Percentiles rank a stretch among this genome's conserved stretches.
Evolutionary conservation across 2,113 vertebrate genomes (phyloP).

Genomic region (Phyllopteryx taeniolatus): DNA sequence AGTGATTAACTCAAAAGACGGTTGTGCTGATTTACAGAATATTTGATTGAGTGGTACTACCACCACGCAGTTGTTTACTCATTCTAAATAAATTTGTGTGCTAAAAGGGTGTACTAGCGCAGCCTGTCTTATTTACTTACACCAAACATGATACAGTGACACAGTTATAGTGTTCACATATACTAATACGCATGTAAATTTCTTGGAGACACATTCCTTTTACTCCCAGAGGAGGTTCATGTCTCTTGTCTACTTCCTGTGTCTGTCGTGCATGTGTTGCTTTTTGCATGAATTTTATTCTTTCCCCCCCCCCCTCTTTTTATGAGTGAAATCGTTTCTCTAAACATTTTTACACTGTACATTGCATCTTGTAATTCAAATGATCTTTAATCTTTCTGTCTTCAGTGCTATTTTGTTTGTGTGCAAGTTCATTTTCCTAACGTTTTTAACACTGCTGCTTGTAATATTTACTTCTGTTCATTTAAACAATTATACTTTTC

Average conservation of each 20-base stretch:
- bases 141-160: not conserved
- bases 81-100: not conserved
- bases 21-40: not conserved
- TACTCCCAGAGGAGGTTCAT: constrained; percentile 18
- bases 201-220: constrained; percentile 20
- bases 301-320: not conserved
- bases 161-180: not conserved
- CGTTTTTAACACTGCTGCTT: no score
- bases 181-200: not conserved
- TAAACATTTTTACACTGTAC: not conserved
- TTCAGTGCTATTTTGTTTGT: not conserved
- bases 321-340: not conserved
- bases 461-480: no score
- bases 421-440: not conserved
- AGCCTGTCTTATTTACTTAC: not conserved
- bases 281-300: not conserved
- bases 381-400: not conserved
- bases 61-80: not conserved
- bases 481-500: not conserved
- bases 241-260: constrained; percentile 30
- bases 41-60: not conserved
- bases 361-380: not conserved
- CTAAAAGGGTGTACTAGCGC: not conserved
- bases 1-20: constrained; percentile 21
- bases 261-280: constrained; percentile 18